A percentile compares a stretch with the other conserved stretches of the same genome.
phyloP scores from a whole-genome alignment of 2,888 invertebrate genomes.

The Ochropleura plecta region DNA sequence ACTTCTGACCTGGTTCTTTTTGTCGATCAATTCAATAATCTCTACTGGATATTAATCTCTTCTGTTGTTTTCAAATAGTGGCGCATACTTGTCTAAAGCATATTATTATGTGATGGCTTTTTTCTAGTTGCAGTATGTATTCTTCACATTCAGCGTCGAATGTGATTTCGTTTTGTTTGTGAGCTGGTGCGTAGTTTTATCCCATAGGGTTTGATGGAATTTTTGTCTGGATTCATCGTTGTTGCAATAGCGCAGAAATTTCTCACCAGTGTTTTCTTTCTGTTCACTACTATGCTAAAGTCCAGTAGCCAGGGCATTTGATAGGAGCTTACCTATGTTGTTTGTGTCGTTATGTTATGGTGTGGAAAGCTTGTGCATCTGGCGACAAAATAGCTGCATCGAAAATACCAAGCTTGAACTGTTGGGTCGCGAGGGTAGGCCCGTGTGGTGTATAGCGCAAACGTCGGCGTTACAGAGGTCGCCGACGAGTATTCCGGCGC shows the following conservation, averaged over 20 bases:
- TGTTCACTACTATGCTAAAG: slow-evolving; percentile 7
- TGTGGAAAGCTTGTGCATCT: slow-evolving; percentile 4
- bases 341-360: slow-evolving; percentile 1
- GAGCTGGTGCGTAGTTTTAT: background rate
- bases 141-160: background rate
- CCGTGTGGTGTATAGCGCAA: too few relatives aligned
- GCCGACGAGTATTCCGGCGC: too few relatives aligned
- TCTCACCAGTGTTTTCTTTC: slow-evolving; percentile 1
- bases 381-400: too few relatives aligned
- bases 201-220: slow-evolving; percentile 2
- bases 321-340: background rate
- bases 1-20: slow-evolving; percentile 1
- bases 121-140: slow-evolving; percentile 13
- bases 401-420: too few relatives aligned
- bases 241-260: slow-evolving; percentile 1
- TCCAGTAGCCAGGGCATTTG: slow-evolving; percentile 10
- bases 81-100: slow-evolving; percentile 5
- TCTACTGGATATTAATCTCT: too few relatives aligned
- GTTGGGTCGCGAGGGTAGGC: too few relatives aligned
- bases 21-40: too few relatives aligned
- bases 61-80: background rate
- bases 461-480: too few relatives aligned
- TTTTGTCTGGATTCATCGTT: background rate
- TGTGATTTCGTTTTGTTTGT: too few relatives aligned
- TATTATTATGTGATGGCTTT: background rate